A percentile compares a stretch with the other conserved stretches of the same genome.
These are phyloP conservation scores for Macrobrachium rosenbergii DNA, from an alignment of 1,140 invertebrate genomes.

Conservation along the genomic window DNA sequence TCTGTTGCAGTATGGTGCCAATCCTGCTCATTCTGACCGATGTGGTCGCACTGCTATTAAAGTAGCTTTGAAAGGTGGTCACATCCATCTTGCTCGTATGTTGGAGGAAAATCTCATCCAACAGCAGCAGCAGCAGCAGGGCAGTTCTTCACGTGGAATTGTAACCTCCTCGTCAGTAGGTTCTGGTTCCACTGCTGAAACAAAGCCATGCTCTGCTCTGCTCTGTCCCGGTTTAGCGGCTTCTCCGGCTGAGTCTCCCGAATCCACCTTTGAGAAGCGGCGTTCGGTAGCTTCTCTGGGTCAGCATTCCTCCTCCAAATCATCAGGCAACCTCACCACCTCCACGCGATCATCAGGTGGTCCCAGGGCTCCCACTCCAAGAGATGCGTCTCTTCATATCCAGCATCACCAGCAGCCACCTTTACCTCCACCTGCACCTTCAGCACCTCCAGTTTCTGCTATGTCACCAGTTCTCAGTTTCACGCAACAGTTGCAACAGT, in stretches of 20 bases:
- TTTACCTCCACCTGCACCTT: constrained; percentile 68
- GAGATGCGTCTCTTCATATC: constrained; percentile 39
- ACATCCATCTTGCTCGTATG: constrained; percentile 79
- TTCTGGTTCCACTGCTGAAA: constrained; percentile 78
- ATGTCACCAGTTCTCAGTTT: constrained; percentile 73
- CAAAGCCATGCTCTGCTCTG: constrained; percentile 78
- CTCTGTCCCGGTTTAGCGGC: constrained; percentile 71
- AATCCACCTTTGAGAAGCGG: constrained; percentile 77
- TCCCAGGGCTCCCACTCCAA: constrained; percentile 70
- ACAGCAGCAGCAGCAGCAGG: constrained; percentile 46
- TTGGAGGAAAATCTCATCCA: constrained; percentile 70
- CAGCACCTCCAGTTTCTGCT: constrained; percentile 63
- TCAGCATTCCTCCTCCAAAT: constrained; percentile 81
- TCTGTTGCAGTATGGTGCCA: constrained; percentile 88
- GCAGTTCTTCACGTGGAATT: constrained; percentile 31
- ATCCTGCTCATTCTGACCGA: constrained; percentile 91
- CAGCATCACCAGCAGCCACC: constrained; percentile 47
- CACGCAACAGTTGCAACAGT: constrained; percentile 82
- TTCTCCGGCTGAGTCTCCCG: constrained; percentile 75
- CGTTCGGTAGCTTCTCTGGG: constrained; percentile 81
- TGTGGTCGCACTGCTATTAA: constrained; percentile 86
- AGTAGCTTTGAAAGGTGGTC: constrained; percentile 84
- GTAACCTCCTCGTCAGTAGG: constrained; percentile 67
- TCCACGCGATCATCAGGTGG: constrained; percentile 71
- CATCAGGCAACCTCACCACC: constrained; percentile 79